These are phyloP conservation scores for Dolomedes plantarius DNA, from an alignment of 2,888 invertebrate genomes.

Conservation along the genomic window DNA sequence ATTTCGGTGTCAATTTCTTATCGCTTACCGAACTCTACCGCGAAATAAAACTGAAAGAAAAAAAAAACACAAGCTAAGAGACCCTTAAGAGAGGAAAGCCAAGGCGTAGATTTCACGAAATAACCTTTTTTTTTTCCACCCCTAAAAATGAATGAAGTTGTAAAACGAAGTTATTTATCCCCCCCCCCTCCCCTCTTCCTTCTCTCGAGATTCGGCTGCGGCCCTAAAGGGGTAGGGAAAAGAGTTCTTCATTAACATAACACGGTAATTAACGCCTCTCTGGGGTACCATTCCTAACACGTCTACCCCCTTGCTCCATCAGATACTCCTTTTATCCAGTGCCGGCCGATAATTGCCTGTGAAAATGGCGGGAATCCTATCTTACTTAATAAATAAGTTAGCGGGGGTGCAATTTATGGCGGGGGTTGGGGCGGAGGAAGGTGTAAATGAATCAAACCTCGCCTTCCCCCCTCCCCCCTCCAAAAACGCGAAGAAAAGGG, in stretches of 20 bases:
- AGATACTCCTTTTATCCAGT: conserved; percentile 15
- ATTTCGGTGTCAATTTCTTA: too few relatives aligned
- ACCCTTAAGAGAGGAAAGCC: neutral
- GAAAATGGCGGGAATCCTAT: conserved; percentile 32
- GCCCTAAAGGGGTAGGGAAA: neutral
- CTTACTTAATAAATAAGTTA: conserved; percentile 70
- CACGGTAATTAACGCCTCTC: conserved; percentile 70
- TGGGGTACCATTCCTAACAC: conserved; percentile 17
- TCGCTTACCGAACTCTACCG: too few relatives aligned
- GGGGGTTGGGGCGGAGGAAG: conserved; percentile 29
- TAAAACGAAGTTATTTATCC: neutral
- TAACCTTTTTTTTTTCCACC: neutral
- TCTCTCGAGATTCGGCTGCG: neutral
- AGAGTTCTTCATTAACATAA: conserved; percentile 64
- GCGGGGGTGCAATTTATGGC: conserved; percentile 37
- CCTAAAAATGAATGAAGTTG: neutral
- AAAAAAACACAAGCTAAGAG: too few relatives aligned
- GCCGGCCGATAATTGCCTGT: conserved; percentile 21
- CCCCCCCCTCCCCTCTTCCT: neutral
- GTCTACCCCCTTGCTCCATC: conserved; percentile 3
- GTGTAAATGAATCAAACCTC: conserved; percentile 64
- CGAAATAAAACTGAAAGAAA: too few relatives aligned
- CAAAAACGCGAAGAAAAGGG: conserved; percentile 6
- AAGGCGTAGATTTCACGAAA: neutral
- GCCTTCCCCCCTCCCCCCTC: neutral